Evolutionary conservation across 2,797 vertebrate species (phyloP).

Genomic region (Macroramphosus scolopax): DNA sequence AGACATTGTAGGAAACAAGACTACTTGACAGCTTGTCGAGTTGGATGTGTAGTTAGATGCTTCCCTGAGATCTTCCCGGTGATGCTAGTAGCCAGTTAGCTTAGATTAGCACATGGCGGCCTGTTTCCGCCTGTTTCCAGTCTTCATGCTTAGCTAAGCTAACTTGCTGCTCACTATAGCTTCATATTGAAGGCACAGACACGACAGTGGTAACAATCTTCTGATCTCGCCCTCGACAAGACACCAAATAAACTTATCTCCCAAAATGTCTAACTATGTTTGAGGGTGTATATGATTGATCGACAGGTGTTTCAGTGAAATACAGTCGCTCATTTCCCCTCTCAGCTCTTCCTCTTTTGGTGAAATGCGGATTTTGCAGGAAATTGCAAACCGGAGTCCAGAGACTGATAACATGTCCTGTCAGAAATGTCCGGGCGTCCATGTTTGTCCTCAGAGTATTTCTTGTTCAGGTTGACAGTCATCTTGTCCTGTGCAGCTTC

Average conservation of each 20-base stretch:
- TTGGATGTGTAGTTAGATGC: too few relatives aligned
- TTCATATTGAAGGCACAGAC: not conserved
- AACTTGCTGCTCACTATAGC: not conserved
- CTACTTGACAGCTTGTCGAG: too few relatives aligned
- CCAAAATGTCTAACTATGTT: not conserved
- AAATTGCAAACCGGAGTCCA: constrained; percentile 1
- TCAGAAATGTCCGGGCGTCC: not conserved
- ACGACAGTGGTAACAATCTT: not conserved
- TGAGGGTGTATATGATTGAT: too few relatives aligned
- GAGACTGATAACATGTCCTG: not conserved
- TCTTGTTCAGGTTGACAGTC: too few relatives aligned
- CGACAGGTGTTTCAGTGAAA: constrained; percentile 7
- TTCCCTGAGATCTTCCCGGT: not conserved
- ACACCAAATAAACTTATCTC: not conserved
- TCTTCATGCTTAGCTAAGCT: constrained; percentile 7
- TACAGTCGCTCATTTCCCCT: not conserved
- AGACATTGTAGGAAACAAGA: not conserved
- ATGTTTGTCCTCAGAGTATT: not conserved
- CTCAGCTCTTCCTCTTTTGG: constrained; percentile 1
- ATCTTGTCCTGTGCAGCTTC: constrained; percentile 3
- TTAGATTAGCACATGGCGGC: constrained; percentile 9
- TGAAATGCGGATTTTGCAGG: not conserved
- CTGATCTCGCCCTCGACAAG: too few relatives aligned
- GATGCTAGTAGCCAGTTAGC: not conserved
- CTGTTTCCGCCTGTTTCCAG: not conserved